Evolutionary conservation across 2,797 vertebrate species (phyloP).

Genomic region (Sebastes umbrosus): DNA sequence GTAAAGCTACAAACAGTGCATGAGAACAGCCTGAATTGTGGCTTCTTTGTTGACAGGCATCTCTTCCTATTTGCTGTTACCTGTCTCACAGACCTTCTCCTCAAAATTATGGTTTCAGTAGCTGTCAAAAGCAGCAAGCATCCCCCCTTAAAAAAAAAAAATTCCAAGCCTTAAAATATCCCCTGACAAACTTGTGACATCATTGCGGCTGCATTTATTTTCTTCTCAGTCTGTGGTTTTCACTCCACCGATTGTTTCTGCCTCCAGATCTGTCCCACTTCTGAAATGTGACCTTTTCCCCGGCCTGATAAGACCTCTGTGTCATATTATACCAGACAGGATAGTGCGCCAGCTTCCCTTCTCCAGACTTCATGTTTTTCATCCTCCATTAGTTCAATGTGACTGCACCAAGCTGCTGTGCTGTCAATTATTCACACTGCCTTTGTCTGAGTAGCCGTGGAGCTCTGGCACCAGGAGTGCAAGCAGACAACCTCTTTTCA

Average conservation of each 20-base stretch:
- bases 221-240: background rate
- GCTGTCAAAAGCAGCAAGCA: too few species aligned
- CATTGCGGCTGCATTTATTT: background rate
- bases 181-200: background rate
- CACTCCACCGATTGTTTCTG: background rate
- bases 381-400: conserved; percentile 60
- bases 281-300: background rate
- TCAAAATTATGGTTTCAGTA: background rate
- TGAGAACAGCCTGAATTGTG: background rate
- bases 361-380: conserved; percentile 51
- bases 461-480: conserved; percentile 22
- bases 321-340: conserved; percentile 29
- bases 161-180: background rate
- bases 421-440: conserved; percentile 66
- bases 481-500: conserved; percentile 42
- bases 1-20: too few species aligned
- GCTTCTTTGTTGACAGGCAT: background rate
- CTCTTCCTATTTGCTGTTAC: background rate
- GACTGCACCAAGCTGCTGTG: conserved; percentile 40
- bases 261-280: background rate
- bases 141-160: too few species aligned
- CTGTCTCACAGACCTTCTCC: background rate
- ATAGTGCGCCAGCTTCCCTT: background rate
- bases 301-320: conserved; percentile 26
- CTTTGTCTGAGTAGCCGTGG: conserved; percentile 60